phyloP scores from a whole-genome alignment of 2,888 invertebrate species.

The Pedicia rivosa region DNA sequence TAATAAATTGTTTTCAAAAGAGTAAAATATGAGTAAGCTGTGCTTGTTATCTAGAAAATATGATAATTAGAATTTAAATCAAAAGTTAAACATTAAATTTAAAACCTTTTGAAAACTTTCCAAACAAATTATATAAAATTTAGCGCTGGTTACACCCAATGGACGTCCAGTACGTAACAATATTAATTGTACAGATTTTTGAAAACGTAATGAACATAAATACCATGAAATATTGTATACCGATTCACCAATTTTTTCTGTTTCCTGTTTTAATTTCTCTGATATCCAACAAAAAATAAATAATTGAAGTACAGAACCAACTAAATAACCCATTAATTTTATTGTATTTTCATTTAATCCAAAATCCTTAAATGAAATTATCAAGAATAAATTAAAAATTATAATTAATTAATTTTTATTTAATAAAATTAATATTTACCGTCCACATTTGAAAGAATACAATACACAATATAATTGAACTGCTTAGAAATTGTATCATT shows the following conservation, averaged over 20 bases:
- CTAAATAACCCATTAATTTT: conserved; percentile 1
- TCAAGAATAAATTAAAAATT: background rate
- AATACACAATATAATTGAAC: conserved; percentile 4
- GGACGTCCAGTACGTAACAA: conserved; percentile 7
- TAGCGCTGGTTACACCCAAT: conserved; percentile 7
- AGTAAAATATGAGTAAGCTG: conserved; percentile 4
- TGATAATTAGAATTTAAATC: background rate
- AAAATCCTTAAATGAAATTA: background rate
- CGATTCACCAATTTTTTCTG: conserved; percentile 5
- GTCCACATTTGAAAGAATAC: conserved; percentile 1
- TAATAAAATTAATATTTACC: background rate
- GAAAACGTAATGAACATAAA: conserved; percentile 1
- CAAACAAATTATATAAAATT: conserved; percentile 9
- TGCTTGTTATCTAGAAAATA: background rate
- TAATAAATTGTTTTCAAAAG: conserved; percentile 4
- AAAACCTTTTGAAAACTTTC: conserved; percentile 8
- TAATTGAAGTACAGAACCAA: conserved; percentile 1
- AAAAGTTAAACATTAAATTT: background rate
- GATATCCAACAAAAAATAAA: background rate
- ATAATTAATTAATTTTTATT: background rate
- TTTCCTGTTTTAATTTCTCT: conserved; percentile 3
- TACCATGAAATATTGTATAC: conserved; percentile 7
- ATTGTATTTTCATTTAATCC: background rate
- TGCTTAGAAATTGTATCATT: background rate
- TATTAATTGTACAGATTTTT: conserved; percentile 6